Conservation (phyloP, 2,888 invertebrate species). For the Mythimna impura region DNA sequence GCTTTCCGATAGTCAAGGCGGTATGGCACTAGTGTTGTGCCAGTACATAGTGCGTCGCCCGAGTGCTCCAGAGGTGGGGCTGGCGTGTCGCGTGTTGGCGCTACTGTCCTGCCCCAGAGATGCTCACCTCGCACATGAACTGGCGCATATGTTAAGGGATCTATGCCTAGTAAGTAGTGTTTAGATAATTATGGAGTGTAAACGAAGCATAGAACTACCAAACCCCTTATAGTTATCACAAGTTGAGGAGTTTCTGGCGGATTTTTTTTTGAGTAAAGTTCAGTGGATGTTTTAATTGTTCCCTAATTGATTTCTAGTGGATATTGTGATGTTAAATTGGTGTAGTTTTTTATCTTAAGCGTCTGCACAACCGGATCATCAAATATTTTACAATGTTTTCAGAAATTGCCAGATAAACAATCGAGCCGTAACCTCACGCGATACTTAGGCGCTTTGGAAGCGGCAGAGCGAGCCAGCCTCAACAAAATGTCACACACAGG, state of each 20-base stretch:
- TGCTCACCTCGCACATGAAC: conserved; percentile 75
- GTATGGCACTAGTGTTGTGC: conserved; percentile 81
- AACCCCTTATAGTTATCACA: neutral
- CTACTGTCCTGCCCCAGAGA: conserved; percentile 84
- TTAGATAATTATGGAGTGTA: neutral
- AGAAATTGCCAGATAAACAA: conserved; percentile 87
- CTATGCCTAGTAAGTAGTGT: conserved; percentile 73
- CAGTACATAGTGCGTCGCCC: conserved; percentile 78
- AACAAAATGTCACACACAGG: conserved; percentile 84
- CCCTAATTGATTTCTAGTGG: too few relatives aligned
- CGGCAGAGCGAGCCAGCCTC: conserved; percentile 79
- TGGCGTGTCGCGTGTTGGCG: conserved; percentile 84
- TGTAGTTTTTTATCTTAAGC: too few relatives aligned
- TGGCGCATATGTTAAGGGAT: conserved; percentile 77
- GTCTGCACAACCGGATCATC: too few relatives aligned
- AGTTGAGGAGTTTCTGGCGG: neutral
- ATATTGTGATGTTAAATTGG: too few relatives aligned
- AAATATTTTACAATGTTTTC: conserved; percentile 21
- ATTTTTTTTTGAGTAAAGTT: too few relatives aligned
- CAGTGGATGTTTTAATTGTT: too few relatives aligned
- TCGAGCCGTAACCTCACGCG: conserved; percentile 84
- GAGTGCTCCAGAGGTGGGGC: conserved; percentile 73
- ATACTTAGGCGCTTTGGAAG: conserved; percentile 85
- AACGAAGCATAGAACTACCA: neutral
- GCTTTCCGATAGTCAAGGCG: conserved; percentile 85